These are phyloP conservation scores for Apis dorsata DNA, from an alignment of 1,140 invertebrate genomes.

Conservation along the genomic window DNA sequence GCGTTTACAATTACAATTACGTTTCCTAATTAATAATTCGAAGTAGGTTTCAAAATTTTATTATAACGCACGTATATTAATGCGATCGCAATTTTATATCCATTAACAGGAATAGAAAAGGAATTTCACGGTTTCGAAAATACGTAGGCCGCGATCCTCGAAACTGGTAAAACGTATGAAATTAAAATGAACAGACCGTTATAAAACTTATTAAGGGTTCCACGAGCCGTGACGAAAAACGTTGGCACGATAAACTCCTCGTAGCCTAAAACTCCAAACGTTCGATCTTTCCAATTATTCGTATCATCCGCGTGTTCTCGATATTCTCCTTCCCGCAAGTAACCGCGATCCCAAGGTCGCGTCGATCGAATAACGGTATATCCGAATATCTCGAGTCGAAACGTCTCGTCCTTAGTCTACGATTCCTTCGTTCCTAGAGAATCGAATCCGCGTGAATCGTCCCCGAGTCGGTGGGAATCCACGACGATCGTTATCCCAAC, in stretches of 20 bases:
- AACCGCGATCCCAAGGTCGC: too few species aligned
- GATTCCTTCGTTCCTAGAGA: too few species aligned
- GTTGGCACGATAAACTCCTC: not conserved
- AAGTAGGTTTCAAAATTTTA: not conserved
- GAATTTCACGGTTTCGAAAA: slow-evolving; percentile 27
- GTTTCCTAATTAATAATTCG: not conserved
- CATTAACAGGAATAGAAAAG: not conserved
- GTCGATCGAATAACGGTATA: slow-evolving; percentile 24
- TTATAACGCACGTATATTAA: not conserved
- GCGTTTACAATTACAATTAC: too few species aligned
- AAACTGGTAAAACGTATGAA: slow-evolving; percentile 24
- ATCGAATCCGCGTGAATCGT: slow-evolving; percentile 17
- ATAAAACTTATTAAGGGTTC: slow-evolving; percentile 18
- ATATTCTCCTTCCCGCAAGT: not conserved
- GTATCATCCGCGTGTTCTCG: not conserved
- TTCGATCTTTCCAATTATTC: not conserved
- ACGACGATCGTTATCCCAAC: slow-evolving; percentile 29
- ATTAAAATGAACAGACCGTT: slow-evolving; percentile 30
- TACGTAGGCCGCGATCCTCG: not conserved
- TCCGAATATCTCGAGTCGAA: slow-evolving; percentile 20
- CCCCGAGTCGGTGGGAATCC: slow-evolving; percentile 15
- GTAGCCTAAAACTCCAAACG: not conserved
- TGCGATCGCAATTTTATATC: not conserved
- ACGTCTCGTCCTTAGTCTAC: slow-evolving; percentile 1
- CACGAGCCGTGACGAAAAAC: slow-evolving; percentile 9